phyloP scores from a whole-genome alignment of 2,888 invertebrate species.

The Hydriomena furcata region DNA sequence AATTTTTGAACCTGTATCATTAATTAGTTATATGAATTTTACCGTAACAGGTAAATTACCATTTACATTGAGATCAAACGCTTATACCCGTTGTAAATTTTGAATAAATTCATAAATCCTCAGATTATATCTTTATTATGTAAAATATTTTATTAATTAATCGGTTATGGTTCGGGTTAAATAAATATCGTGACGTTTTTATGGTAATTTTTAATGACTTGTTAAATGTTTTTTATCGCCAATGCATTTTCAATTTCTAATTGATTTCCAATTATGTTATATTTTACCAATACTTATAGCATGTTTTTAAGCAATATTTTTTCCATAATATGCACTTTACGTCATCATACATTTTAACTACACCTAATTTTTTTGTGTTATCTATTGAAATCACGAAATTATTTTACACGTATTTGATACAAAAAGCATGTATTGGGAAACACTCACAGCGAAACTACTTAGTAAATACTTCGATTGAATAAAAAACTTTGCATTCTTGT shows the following conservation, averaged over 20 bases:
- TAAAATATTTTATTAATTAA: conserved; percentile 48
- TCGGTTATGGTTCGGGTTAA: conserved; percentile 29
- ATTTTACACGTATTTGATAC: too few relatives aligned
- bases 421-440: too few relatives aligned
- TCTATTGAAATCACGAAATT: too few relatives aligned
- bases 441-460: too few relatives aligned
- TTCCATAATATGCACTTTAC: background rate
- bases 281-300: background rate
- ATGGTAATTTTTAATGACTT: conserved; percentile 18
- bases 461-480: too few relatives aligned
- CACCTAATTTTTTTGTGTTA: too few relatives aligned
- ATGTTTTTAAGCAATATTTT: background rate
- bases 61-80: conserved; percentile 16
- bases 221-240: conserved; percentile 14
- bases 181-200: conserved; percentile 16
- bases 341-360: too few relatives aligned
- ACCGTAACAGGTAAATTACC: conserved; percentile 9
- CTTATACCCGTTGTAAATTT: conserved; percentile 26
- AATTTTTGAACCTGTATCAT: too few relatives aligned
- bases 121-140: conserved; percentile 48
- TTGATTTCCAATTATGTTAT: conserved; percentile 16
- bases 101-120: conserved; percentile 37
- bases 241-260: conserved; percentile 9
- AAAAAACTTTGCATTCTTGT: too few relatives aligned
- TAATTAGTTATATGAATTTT: background rate